Evolutionary conservation across 2,797 vertebrate species (phyloP), one percentile per base, ranked within the genome.

Genomic region (Cirrhinus mrigala): DNA sequence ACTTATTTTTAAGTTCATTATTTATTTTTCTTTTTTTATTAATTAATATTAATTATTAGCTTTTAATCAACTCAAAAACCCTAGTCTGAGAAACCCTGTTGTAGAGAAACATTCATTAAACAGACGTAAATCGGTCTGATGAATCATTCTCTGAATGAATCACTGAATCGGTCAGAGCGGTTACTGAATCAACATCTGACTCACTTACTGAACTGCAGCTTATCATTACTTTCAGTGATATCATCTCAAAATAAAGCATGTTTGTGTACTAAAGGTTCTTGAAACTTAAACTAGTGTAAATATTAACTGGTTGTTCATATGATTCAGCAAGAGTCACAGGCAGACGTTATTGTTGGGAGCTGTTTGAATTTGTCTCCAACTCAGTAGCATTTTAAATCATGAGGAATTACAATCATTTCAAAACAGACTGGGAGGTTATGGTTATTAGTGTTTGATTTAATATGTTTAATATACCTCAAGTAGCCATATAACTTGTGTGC

Each of bases 371-470:
- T 33, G 33, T 33, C 33, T 3, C 33, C 33, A 33, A 33, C 37
- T 44, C 22, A 1, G 12, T 10, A 10, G 40, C 37, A 78, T 78
- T 60, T 60, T 24, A 78, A 60, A 78, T 44, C 75, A 60, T 1
- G 12, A 5, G 7, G 8, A 22, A 78, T 24, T 48, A 48, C 15
- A 79, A 48, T 48, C 3, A 62, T 79, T 24, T 44, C 0, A 18
- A 79, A 79, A 66, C 44, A 66, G 60, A 33, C 44, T 29, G 60
- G 11, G 27, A 24, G 54, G 33, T 77, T 77, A 16, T 77, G 75
- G 12, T 16, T 40, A 58, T 10, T 40, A 40, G 20, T 2, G 75
- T 24, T 24, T 77, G 75, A 60, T 60, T 77, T 44, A 24, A 77
- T 10, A 24, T 20, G 11, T 50, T 66, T 50, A 22, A 66, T 66